Evolutionary conservation across 2,797 vertebrate species (phyloP).

Genomic region (Peromyscus aztecus): DNA sequence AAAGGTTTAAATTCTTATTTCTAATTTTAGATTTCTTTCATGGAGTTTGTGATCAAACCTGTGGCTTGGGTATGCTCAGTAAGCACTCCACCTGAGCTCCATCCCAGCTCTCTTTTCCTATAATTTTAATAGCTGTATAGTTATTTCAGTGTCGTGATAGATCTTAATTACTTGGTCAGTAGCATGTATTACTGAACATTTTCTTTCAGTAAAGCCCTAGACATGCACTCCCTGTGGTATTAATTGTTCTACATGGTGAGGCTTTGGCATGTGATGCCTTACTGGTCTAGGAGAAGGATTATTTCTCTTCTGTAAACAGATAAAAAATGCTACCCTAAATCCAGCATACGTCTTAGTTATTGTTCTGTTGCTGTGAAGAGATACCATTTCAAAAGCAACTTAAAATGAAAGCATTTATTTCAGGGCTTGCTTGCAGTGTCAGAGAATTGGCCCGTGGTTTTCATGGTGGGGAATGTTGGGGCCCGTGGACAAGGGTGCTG

Average conservation of each 20-base stretch:
- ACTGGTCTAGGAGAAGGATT: not conserved
- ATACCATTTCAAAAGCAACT: not conserved
- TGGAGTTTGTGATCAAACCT: not conserved
- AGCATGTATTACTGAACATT: not conserved
- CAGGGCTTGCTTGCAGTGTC: not conserved
- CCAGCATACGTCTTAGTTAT: not conserved
- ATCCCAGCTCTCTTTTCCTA: not conserved
- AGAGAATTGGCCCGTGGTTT: not conserved
- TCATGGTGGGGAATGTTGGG: not conserved
- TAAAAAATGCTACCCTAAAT: not conserved
- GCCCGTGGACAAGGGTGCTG: not conserved
- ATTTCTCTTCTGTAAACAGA: not conserved
- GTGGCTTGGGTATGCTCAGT: not conserved
- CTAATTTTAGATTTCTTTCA: not conserved
- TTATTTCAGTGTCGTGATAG: not conserved
- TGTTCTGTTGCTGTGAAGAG: not conserved
- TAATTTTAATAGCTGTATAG: not conserved
- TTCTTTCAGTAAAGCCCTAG: conserved; percentile 9
- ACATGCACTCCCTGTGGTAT: not conserved
- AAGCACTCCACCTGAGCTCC: not conserved
- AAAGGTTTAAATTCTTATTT: not conserved
- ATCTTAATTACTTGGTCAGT: not conserved
- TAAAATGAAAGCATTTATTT: not conserved
- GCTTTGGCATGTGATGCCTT: not conserved
- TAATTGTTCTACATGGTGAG: not conserved